Evolutionary conservation across 2,113 vertebrate species (phyloP).

Genomic region (Daphoenositta chrysoptera): DNA sequence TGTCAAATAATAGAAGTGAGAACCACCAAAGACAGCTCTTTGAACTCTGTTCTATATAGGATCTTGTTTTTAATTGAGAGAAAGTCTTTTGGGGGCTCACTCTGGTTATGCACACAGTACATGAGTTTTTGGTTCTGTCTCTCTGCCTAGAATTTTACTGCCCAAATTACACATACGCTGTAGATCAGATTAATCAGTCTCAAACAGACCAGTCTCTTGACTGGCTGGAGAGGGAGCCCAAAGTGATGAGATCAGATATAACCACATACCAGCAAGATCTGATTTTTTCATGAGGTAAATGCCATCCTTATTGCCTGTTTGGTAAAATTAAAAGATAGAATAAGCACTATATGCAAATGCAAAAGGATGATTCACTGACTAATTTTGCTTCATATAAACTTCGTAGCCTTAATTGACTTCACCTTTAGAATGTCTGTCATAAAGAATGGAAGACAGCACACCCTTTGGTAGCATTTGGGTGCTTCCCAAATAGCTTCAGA

Average conservation of each 20-base stretch:
- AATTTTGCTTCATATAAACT: slow-evolving; percentile 1
- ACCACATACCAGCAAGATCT: not conserved
- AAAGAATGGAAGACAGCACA: not conserved
- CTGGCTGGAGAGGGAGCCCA: not conserved
- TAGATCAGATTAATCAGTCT: not conserved
- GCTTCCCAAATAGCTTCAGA: not conserved
- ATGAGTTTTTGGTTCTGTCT: not conserved
- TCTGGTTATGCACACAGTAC: not conserved
- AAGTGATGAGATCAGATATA: not conserved
- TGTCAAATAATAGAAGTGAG: not conserved
- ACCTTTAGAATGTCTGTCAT: slow-evolving; percentile 1
- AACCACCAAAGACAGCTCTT: not conserved
- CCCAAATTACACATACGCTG: not conserved
- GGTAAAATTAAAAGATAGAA: not conserved
- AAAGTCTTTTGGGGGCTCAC: not conserved
- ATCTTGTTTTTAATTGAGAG: not conserved
- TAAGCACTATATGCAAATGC: not conserved
- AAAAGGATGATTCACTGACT: slow-evolving; percentile 2
- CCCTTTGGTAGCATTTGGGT: not conserved
- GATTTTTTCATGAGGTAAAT: not conserved
- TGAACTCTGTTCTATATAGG: not conserved
- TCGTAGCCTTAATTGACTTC: not conserved
- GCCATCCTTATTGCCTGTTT: not conserved
- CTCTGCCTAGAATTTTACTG: not conserved
- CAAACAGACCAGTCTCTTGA: not conserved